phyloP scores from a whole-genome alignment of 1,140 invertebrate species.

The Ostrea denselamellosa region DNA sequence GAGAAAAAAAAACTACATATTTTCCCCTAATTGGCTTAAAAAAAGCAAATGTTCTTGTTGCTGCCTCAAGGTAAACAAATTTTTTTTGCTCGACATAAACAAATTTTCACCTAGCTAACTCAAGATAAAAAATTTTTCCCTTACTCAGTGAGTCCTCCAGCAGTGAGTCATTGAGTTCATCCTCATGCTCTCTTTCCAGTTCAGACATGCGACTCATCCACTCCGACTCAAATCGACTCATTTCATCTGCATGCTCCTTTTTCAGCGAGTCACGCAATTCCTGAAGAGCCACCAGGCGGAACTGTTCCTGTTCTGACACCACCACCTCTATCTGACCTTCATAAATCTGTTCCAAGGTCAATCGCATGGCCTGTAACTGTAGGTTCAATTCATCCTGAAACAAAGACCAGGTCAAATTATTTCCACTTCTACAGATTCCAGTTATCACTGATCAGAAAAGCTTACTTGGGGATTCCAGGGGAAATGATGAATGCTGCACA shows the following conservation, averaged over 20 bases:
- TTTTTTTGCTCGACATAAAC: too few species aligned
- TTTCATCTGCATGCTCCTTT: conserved; percentile 68
- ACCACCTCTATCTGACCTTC: conserved; percentile 63
- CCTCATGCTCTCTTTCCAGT: conserved; percentile 55
- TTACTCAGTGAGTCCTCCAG: conserved; percentile 58
- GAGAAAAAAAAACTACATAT: too few species aligned
- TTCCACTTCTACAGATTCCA: too few species aligned
- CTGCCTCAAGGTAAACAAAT: too few species aligned
- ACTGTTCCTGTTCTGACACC: conserved; percentile 62
- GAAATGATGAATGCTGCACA: too few species aligned
- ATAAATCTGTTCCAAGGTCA: conserved; percentile 72
- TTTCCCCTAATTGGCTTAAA: too few species aligned
- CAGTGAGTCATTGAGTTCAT: conserved; percentile 51
- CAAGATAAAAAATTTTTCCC: neutral
- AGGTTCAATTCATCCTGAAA: conserved; percentile 68
- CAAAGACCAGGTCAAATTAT: neutral
- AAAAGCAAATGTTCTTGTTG: too few species aligned
- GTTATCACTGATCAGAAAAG: too few species aligned
- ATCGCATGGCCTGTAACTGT: conserved; percentile 67
- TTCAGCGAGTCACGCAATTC: conserved; percentile 59
- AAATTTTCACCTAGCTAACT: too few species aligned
- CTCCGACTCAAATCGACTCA: conserved; percentile 62
- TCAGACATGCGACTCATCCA: conserved; percentile 57
- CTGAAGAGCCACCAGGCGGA: conserved; percentile 56
- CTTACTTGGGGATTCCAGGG: too few species aligned